These are phyloP conservation scores for Linnaemya vulpina DNA, from an alignment of 2,888 invertebrate genomes.

Conservation along the genomic window DNA sequence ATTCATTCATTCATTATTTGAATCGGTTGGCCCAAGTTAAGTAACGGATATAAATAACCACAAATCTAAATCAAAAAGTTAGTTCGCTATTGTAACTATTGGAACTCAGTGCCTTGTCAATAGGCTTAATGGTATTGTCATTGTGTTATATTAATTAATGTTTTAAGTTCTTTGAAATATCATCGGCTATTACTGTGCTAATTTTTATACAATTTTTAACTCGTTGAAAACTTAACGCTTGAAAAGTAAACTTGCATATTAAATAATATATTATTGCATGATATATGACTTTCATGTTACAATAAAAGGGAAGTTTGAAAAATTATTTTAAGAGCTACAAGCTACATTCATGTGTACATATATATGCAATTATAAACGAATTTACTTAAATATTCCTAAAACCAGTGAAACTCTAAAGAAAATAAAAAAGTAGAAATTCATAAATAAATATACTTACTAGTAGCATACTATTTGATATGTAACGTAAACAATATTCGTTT, in stretches of 20 bases:
- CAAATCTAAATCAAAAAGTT: constrained; percentile 78
- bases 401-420: constrained; percentile 38
- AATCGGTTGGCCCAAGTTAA: constrained; percentile 54
- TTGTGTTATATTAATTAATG: constrained; percentile 18
- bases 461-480: constrained; percentile 27
- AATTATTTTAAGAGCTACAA: constrained; percentile 3
- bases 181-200: constrained; percentile 13
- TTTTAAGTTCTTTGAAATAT: constrained; percentile 1
- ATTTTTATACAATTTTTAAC: constrained; percentile 26
- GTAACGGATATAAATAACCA: constrained; percentile 80
- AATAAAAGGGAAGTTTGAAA: constrained; percentile 5
- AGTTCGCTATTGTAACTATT: constrained; percentile 77
- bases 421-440: neutral
- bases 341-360: neutral
- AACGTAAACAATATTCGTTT: constrained; percentile 23
- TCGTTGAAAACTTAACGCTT: constrained; percentile 50
- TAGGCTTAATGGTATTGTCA: constrained; percentile 33
- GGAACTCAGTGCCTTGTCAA: constrained; percentile 59
- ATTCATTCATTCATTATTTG: constrained; percentile 51
- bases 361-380: neutral
- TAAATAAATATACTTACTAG: constrained; percentile 10
- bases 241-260: constrained; percentile 43
- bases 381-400: constrained; percentile 36
- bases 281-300: constrained; percentile 45
- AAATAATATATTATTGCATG: constrained; percentile 51